phyloP scores from a whole-genome alignment of 1,140 invertebrate species.

The Plodia interpunctella region DNA sequence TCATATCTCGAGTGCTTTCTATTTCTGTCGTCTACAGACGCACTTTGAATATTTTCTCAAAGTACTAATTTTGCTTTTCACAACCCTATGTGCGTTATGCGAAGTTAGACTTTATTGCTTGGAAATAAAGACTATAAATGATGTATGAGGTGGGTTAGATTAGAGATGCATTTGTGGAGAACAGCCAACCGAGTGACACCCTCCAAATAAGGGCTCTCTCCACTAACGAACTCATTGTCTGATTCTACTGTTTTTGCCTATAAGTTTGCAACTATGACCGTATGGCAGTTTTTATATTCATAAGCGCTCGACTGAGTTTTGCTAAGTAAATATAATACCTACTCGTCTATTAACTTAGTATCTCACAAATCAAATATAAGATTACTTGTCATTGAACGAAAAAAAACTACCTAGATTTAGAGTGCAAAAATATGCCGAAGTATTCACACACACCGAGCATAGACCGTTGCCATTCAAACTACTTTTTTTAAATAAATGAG shows the following conservation, averaged over 20 bases:
- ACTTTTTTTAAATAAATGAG: too few species aligned
- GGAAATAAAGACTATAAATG: slow-evolving; percentile 10
- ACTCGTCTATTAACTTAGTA: too few species aligned
- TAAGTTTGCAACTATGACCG: not conserved
- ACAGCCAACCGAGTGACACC: slow-evolving; percentile 37
- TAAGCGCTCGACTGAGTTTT: not conserved
- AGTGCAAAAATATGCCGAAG: too few species aligned
- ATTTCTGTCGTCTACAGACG: not conserved
- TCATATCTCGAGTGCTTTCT: slow-evolving; percentile 4
- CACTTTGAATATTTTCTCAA: slow-evolving; percentile 13
- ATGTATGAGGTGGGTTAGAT: not conserved
- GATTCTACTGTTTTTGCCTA: not conserved
- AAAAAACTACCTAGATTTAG: too few species aligned
- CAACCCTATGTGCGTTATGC: not conserved
- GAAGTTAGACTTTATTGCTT: slow-evolving; percentile 3
- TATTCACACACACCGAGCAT: too few species aligned
- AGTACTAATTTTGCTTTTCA: slow-evolving; percentile 8
- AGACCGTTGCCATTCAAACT: too few species aligned
- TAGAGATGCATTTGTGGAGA: slow-evolving; percentile 10
- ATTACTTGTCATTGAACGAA: too few species aligned
- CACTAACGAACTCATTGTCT: slow-evolving; percentile 59
- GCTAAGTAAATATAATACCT: too few species aligned
- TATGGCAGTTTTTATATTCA: not conserved
- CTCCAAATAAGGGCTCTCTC: slow-evolving; percentile 40
- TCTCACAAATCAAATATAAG: too few species aligned